These are phyloP conservation scores for Epirrita christyi DNA, from an alignment of 2,888 invertebrate species.

Conservation along the genomic window DNA sequence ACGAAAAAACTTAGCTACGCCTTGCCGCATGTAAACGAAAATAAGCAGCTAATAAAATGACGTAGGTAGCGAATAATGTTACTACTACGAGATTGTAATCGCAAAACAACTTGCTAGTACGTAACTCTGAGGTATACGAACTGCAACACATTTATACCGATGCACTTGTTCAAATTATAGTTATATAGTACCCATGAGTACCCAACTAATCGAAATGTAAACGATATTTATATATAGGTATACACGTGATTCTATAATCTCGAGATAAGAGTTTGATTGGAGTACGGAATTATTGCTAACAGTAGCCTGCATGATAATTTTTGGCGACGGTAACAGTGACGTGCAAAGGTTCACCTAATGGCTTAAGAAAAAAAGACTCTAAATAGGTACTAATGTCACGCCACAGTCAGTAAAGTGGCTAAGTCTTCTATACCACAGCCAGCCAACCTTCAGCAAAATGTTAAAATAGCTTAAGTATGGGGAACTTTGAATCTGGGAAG, in stretches of 20 bases:
- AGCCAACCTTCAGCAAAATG: too few relatives aligned
- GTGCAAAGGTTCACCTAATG: too few relatives aligned
- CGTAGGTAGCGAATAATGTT: not conserved
- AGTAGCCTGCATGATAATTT: not conserved
- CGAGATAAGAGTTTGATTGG: not conserved
- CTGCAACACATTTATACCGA: slow-evolving; percentile 5
- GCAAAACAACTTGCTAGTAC: not conserved
- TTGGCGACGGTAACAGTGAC: too few relatives aligned
- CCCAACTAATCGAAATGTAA: slow-evolving; percentile 18
- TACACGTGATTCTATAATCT: slow-evolving; percentile 19
- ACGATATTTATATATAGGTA: too few relatives aligned
- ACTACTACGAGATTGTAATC: slow-evolving; percentile 3
- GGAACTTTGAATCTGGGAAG: too few relatives aligned
- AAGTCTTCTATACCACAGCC: too few relatives aligned
- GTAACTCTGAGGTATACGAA: slow-evolving; percentile 2
- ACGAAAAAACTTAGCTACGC: not conserved
- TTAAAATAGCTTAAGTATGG: too few relatives aligned
- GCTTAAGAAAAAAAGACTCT: too few relatives aligned
- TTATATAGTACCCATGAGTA: not conserved
- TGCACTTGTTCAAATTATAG: slow-evolving; percentile 2
- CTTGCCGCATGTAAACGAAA: not conserved
- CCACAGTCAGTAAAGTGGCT: too few relatives aligned
- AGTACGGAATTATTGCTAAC: too few relatives aligned
- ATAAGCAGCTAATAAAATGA: not conserved
- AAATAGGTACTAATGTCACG: too few relatives aligned